phyloP scores from a whole-genome alignment of 2,888 invertebrate genomes.

The Zhuqinia jingwanae region DNA sequence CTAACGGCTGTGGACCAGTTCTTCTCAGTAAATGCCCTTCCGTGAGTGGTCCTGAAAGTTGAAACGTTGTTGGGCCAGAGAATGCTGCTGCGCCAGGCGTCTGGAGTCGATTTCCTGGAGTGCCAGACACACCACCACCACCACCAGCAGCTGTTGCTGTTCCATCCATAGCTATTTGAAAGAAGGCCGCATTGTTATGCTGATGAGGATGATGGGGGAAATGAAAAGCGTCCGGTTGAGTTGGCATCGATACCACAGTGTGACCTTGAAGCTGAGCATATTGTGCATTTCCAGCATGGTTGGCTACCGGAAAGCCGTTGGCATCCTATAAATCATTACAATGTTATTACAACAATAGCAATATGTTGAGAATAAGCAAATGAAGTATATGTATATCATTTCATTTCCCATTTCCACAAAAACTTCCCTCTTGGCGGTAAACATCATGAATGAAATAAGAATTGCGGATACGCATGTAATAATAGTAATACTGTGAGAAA shows the following conservation, averaged over 20 bases:
- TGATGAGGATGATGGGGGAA: constrained; percentile 47
- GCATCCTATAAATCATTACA: constrained; percentile 63
- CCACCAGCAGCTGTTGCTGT: neutral
- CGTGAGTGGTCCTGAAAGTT: constrained; percentile 40
- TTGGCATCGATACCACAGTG: constrained; percentile 52
- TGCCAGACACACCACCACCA: neutral
- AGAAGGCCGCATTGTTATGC: constrained; percentile 45
- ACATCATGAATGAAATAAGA: neutral
- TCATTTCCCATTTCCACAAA: constrained; percentile 11
- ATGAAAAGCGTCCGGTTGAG: constrained; percentile 62
- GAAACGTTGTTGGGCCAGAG: constrained; percentile 37
- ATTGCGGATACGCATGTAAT: neutral
- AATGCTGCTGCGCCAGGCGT: constrained; percentile 32
- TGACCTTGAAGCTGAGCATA: constrained; percentile 66
- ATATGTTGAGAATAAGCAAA: neutral
- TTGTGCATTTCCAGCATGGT: constrained; percentile 41
- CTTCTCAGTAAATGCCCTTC: constrained; percentile 68
- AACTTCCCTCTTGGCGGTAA: neutral
- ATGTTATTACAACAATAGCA: constrained; percentile 8
- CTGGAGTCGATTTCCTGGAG: constrained; percentile 51
- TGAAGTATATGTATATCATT: constrained; percentile 3
- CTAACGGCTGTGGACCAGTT: constrained; percentile 45
- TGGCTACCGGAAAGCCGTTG: constrained; percentile 40
- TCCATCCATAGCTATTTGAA: constrained; percentile 61
- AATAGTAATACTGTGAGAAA: neutral